Conservation (phyloP, 64 coral and sea anemone species). For the Porites lutea region DNA sequence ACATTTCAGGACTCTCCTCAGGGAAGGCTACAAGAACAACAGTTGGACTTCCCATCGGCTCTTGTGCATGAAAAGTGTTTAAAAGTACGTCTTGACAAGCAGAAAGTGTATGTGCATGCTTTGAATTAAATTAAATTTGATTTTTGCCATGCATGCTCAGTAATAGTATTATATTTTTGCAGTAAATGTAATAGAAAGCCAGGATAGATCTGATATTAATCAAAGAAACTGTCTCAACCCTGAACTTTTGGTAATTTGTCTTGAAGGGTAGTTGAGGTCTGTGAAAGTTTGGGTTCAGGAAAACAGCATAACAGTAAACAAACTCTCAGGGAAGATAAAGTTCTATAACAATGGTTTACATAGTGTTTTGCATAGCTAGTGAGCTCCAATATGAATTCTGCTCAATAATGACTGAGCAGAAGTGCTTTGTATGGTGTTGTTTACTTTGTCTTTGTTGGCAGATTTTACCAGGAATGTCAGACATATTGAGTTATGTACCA, state of each 20-base stretch:
- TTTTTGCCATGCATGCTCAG: too few relatives aligned
- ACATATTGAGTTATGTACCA: slow-evolving; percentile 81
- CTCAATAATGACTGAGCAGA: background rate
- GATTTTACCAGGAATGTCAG: slow-evolving; percentile 92
- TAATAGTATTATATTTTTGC: too few relatives aligned
- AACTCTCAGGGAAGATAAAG: too few relatives aligned
- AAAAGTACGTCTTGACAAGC: slow-evolving; percentile 58
- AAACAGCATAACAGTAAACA: too few relatives aligned
- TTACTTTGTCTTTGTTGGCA: slow-evolving; percentile 25
- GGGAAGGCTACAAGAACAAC: slow-evolving; percentile 72
- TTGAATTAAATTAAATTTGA: too few relatives aligned
- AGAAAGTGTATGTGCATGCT: background rate
- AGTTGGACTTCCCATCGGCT: slow-evolving; percentile 79
- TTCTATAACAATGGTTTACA: background rate
- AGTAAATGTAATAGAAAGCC: too few relatives aligned
- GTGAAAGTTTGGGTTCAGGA: too few relatives aligned
- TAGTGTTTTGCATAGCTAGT: background rate
- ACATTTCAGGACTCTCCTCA: slow-evolving; percentile 81
- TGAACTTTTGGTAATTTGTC: too few relatives aligned
- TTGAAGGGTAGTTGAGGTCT: too few relatives aligned
- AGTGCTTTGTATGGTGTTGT: background rate
- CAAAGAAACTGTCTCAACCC: too few relatives aligned
- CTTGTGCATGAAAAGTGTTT: slow-evolving; percentile 93
- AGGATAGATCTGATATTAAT: too few relatives aligned
- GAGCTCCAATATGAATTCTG: background rate